phyloP scores from a whole-genome alignment of 2,888 invertebrate genomes.

The Ichneumoninae sp. region DNA sequence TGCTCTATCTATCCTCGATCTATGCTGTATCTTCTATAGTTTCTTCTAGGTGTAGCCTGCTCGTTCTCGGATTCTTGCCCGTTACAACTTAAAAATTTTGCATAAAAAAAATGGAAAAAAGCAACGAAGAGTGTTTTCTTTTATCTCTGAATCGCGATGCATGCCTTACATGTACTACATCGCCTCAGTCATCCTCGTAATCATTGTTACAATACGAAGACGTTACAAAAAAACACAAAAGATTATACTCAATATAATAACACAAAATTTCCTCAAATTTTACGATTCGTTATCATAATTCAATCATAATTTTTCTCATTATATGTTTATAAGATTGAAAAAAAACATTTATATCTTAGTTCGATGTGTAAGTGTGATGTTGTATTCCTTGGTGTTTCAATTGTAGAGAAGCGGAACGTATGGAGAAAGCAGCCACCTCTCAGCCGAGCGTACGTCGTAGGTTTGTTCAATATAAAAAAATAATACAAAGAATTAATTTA shows the following conservation, averaged over 20 bases:
- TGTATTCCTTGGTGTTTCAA: slow-evolving; percentile 80
- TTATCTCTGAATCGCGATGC: slow-evolving; percentile 59
- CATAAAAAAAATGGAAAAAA: slow-evolving; percentile 50
- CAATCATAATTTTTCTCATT: slow-evolving; percentile 40
- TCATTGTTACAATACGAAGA: slow-evolving; percentile 14
- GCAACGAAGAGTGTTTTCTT: slow-evolving; percentile 26
- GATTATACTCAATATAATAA: not conserved
- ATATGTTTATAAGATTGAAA: slow-evolving; percentile 29
- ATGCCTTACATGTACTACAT: slow-evolving; percentile 55
- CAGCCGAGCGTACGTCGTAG: slow-evolving; percentile 79
- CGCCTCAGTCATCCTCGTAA: slow-evolving; percentile 13
- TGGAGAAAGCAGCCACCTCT: slow-evolving; percentile 78
- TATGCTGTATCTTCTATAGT: slow-evolving; percentile 52
- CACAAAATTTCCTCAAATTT: not conserved
- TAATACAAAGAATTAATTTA: slow-evolving; percentile 49
- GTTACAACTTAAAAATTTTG: slow-evolving; percentile 71
- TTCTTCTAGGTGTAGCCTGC: slow-evolving; percentile 76
- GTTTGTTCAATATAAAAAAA: slow-evolving; percentile 78
- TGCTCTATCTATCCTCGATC: slow-evolving; percentile 61
- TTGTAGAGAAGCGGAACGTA: slow-evolving; percentile 80
- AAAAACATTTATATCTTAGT: slow-evolving; percentile 28
- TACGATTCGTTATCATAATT: slow-evolving; percentile 8
- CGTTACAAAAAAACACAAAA: slow-evolving; percentile 13
- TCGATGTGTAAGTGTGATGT: slow-evolving; percentile 69
- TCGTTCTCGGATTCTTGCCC: slow-evolving; percentile 72